phyloP scores from a whole-genome alignment of 2,797 vertebrate genomes.

The Gallinago stenura region DNA sequence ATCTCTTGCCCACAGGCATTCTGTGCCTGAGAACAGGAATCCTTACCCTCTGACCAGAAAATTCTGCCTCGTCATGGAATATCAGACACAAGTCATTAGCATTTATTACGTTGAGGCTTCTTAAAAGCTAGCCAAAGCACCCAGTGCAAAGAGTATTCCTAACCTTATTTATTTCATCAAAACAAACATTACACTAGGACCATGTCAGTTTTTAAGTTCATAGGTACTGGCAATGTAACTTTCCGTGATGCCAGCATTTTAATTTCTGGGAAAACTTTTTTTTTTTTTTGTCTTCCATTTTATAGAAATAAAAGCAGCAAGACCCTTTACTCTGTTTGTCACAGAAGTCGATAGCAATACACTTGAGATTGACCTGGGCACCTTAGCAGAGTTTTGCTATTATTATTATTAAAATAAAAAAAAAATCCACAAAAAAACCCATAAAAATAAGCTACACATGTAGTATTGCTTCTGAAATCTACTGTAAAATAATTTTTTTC shows the following conservation, averaged over 20 bases:
- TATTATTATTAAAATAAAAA: not conserved
- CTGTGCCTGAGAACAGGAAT: slow-evolving; percentile 6
- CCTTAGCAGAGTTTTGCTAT: not conserved
- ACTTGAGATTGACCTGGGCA: not conserved
- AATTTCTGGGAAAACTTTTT: not conserved
- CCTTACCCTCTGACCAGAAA: slow-evolving; percentile 22
- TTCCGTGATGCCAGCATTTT: not conserved
- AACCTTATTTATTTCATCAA: slow-evolving; percentile 3
- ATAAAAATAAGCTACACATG: not conserved
- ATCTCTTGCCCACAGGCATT: slow-evolving; percentile 31
- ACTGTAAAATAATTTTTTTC: not conserved
- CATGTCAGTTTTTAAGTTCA: not conserved
- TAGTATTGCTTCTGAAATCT: not conserved
- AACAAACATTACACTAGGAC: not conserved
- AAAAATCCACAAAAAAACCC: not conserved
- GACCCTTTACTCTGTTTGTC: not conserved
- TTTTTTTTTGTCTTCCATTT: not conserved
- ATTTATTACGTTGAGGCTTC: not conserved
- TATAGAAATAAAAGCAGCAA: not conserved
- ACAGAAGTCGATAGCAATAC: not conserved
- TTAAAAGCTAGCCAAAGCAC: slow-evolving; percentile 20
- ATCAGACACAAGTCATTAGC: not conserved
- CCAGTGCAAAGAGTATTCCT: not conserved
- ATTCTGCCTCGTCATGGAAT: slow-evolving; percentile 69
- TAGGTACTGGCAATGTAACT: not conserved